phyloP scores from a whole-genome alignment of 2,113 vertebrate species.

The Bos javanicus region DNA sequence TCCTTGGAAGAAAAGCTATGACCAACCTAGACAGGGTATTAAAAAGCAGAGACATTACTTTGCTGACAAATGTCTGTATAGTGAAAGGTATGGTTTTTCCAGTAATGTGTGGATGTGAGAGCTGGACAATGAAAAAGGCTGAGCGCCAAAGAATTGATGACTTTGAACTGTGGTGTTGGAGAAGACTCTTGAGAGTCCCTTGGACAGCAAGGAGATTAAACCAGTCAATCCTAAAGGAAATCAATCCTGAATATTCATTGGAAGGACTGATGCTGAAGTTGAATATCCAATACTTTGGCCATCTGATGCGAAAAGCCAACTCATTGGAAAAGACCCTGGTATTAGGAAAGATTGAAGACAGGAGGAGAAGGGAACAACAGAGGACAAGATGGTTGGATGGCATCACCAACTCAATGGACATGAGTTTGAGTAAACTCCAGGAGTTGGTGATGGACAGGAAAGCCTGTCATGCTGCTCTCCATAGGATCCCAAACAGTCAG shows the following conservation, averaged over 20 bases:
- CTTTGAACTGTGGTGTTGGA: not conserved
- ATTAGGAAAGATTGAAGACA: not conserved
- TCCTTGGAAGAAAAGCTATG: not conserved
- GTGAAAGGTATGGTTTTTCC: not conserved
- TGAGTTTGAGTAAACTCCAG: not conserved
- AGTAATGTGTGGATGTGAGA: not conserved
- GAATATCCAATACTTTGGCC: not conserved
- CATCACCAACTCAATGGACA: not conserved
- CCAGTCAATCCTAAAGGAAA: not conserved
- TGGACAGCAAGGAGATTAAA: not conserved
- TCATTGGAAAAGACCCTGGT: not conserved
- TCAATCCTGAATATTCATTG: not conserved
- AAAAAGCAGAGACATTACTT: not conserved
- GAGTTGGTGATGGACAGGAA: not conserved
- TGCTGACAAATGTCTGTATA: not conserved
- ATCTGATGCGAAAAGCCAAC: fast-evolving
- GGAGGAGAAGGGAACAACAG: not conserved
- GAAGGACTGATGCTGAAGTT: not conserved
- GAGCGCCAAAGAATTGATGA: not conserved
- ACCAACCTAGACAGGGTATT: not conserved
- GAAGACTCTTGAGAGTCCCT: not conserved
- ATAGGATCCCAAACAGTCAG: not conserved
- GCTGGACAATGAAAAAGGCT: not conserved
- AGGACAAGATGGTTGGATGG: fast-evolving
- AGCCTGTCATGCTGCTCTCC: not conserved